Evolutionary conservation across 2,113 vertebrate genomes (phyloP), one percentile per base, ranked within the genome.

Genomic region (Onychorhynchus coronatus): DNA sequence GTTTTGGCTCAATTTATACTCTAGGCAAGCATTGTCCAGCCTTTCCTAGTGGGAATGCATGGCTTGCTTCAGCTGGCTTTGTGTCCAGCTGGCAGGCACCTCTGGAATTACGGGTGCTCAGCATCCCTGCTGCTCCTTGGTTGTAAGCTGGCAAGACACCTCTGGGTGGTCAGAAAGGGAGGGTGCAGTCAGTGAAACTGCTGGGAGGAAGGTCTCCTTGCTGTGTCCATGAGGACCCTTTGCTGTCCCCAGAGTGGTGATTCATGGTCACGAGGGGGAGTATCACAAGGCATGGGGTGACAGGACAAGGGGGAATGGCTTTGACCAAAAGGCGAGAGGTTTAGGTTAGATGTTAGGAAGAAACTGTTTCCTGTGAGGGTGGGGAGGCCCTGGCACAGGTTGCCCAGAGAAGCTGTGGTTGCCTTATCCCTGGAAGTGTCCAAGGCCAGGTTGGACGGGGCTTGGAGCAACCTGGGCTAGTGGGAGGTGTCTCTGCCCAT

Each of bases 61-160:
- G 25, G 11, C 46, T 62, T 28, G 6, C 25, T 62, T 68, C 41
- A 41, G 56, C 56, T 84, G 67, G 47, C 35, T 59, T 65, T 17
- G 22, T 17, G 12, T 12, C 16, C 0, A 0, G 5, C 21, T n/a
- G 65, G 42, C 19, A 87, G 52, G 11, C 28, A 14, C 11, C 14
- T 59, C 67, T 70, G 79, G 63, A 91, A 75, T 47, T 11, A 52
- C 0, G 6, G 61, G 17, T 80, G 50, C 41, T 87, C 13, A 3
- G 4, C 31, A 39, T 28, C 28, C 7, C 31, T 50, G 15, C 19
- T 33, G 53, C 25, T 67, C 2, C 22, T 12, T 47, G 59, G 7
- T 33, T 72, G 55, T 30, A 39, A 39, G n/a, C 46, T 61, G 52
- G 44, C 21, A 50, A 67, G 47, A 39, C 5, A 6, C 37, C 37